phyloP scores from a whole-genome alignment of 2,113 vertebrate species.

The Origma solitaria region DNA sequence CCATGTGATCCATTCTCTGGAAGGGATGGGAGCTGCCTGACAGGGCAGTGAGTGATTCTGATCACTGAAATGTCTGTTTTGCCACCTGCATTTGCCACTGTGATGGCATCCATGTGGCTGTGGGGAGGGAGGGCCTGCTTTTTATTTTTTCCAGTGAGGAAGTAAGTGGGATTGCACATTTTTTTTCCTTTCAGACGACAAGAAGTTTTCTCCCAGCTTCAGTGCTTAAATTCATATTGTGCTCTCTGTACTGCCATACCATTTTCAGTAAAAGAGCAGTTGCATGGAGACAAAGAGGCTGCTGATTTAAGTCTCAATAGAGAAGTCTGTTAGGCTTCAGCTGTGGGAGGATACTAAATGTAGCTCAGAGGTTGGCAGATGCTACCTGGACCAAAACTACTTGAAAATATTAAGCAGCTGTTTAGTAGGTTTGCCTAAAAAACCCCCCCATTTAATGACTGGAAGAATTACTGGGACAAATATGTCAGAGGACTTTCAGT shows the following conservation, averaged over 20 bases:
- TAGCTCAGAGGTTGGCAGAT: conserved; percentile 43
- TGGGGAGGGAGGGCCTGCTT: not conserved
- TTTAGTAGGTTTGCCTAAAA: conserved; percentile 33
- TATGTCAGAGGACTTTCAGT: not conserved
- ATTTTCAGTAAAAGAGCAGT: conserved; percentile 49
- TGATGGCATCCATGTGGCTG: not conserved
- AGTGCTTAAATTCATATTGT: not conserved
- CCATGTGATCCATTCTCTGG: not conserved
- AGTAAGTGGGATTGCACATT: not conserved
- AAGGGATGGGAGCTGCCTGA: not conserved
- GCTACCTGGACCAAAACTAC: conserved; percentile 50
- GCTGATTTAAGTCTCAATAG: conserved; percentile 31
- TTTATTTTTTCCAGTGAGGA: conserved; percentile 3
- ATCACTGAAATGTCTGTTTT: not conserved
- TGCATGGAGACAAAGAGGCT: conserved; percentile 56
- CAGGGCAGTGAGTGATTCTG: not conserved
- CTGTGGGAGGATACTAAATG: conserved; percentile 57
- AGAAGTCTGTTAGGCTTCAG: conserved; percentile 28
- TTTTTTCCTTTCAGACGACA: not conserved
- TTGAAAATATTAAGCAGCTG: conserved; percentile 55
- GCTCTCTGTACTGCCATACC: conserved; percentile 47
- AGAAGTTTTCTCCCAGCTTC: conserved; percentile 6
- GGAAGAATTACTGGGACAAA: not conserved
- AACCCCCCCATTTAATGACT: not conserved
- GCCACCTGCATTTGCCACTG: not conserved